Base-by-base conservation (phyloP, 1,140 invertebrate genomes). In the Drosophila tropicalis region DNA sequence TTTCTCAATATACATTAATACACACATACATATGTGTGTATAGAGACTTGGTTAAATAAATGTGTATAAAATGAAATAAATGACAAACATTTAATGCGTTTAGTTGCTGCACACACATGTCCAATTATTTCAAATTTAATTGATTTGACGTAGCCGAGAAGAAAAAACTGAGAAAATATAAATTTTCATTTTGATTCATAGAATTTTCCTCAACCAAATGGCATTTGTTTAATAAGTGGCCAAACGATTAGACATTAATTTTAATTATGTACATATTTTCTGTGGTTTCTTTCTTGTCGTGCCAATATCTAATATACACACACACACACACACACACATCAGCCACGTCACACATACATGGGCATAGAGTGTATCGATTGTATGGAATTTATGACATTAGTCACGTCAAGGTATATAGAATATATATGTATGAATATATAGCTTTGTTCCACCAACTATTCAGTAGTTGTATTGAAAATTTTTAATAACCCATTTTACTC, bases 81-180 rank as follows among this genome's bases (percentile, higher is more conserved):
- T 74, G 6, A 55, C n/a, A 54, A 36, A 39, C 51, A 15, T 39
- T 51, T 22, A 60, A 25, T 25, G 29, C 68, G n/a, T 70, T 34
- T 51, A 51, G 65, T 40, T 34, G 29, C 9, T 58, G 22, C 54
- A 57, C 72, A 85, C 67, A 85, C 67, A 69, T 81, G 81, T 54
- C 55, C 64, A 67, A 67, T 62, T 56, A 86, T 81, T 71, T 86
- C 81, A 85, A 81, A 78, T 72, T 86, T 85, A 85, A 85, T 85
- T 85, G 79, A 81, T 77, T 67, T 68, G 64, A 71, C 67, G 51
- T 17, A 12, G 12, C 2, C 4, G 15, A 12, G 17, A 56, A 54
- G n/a, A 15, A 32, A 15, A 5, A 47, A 40, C 40, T 36, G 13
- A 47, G 15, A 44, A 47, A 75, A 68, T 47, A 75, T 29, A 29